These are phyloP conservation scores for Brachyptera risi DNA, from an alignment of 2,888 invertebrate genomes.

Conservation along the genomic window DNA sequence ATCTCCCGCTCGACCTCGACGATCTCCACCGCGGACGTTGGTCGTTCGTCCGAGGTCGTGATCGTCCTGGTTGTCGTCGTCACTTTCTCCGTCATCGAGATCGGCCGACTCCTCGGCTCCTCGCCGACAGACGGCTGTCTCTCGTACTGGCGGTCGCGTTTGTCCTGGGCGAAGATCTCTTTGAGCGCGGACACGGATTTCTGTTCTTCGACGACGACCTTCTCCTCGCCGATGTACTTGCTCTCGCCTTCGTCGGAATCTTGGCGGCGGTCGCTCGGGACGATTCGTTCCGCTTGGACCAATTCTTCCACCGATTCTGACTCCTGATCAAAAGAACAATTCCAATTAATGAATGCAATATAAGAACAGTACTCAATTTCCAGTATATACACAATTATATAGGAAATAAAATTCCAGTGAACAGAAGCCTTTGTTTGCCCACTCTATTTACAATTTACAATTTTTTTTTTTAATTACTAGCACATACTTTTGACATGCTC, in stretches of 20 bases:
- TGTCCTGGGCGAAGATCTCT: slow-evolving; percentile 31
- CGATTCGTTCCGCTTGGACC: slow-evolving; percentile 26
- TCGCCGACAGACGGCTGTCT: slow-evolving; percentile 28
- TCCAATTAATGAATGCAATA: no score
- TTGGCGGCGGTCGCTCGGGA: slow-evolving; percentile 34
- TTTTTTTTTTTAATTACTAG: no score
- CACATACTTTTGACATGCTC: no score
- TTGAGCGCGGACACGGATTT: slow-evolving; percentile 35
- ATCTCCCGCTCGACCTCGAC: neutral
- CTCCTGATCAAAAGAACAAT: slow-evolving; percentile 43
- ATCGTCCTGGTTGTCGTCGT: neutral
- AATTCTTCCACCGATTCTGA: slow-evolving; percentile 46
- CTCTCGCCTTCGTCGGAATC: slow-evolving; percentile 59
- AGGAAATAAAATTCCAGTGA: no score
- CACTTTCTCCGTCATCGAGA: neutral
- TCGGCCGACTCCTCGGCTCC: neutral
- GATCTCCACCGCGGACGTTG: slow-evolving; percentile 13
- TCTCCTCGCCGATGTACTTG: slow-evolving; percentile 78
- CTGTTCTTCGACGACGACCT: slow-evolving; percentile 61
- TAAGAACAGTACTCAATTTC: no score
- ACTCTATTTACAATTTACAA: no score
- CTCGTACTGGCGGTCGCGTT: slow-evolving; percentile 30
- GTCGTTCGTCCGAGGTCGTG: slow-evolving; percentile 11
- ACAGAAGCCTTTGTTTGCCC: no score
- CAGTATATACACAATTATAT: no score